A percentile compares a stretch with the other conserved stretches of the same genome.
Conservation (phyloP, 2,797 vertebrate species). For the Helostoma temminkii region DNA sequence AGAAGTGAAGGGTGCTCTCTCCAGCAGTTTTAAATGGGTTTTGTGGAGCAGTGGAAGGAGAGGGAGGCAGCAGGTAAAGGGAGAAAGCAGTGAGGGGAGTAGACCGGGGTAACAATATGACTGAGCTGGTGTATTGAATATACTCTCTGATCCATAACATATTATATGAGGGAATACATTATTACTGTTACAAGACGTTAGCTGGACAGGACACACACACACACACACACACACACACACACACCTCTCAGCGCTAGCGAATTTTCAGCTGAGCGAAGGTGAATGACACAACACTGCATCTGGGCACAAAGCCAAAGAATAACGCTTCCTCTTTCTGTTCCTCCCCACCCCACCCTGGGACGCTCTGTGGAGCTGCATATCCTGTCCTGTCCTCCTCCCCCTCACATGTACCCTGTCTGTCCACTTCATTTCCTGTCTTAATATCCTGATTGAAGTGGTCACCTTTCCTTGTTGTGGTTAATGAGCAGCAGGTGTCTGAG, state of each 20-base stretch:
- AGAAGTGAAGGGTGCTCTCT: neutral
- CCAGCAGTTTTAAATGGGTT: neutral
- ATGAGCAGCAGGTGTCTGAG: constrained; percentile 79
- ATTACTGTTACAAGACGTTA: constrained; percentile 79
- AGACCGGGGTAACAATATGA: constrained; percentile 39
- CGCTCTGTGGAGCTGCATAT: constrained; percentile 8
- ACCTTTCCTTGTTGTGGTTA: constrained; percentile 74
- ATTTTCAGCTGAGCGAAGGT: constrained; percentile 61
- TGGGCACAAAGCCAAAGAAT: constrained; percentile 66
- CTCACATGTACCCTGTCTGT: constrained; percentile 42
- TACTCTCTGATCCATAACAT: constrained; percentile 73
- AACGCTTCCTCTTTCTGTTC: constrained; percentile 27
- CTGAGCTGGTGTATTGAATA: constrained; percentile 68
- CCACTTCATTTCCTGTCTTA: constrained; percentile 73
- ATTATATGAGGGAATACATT: constrained; percentile 79
- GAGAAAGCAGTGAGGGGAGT: constrained; percentile 20
- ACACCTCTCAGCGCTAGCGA: constrained; percentile 35
- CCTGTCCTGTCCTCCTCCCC: constrained; percentile 8
- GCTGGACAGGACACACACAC: constrained; percentile 46
- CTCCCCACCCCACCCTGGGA: constrained; percentile 17
- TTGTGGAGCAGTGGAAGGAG: constrained; percentile 16
- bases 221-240: constrained; percentile 18
- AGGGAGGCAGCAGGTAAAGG: constrained; percentile 7
- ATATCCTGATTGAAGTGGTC: constrained; percentile 81
- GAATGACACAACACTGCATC: constrained; percentile 64